Evolutionary conservation across 2,113 vertebrate genomes (phyloP), one percentile per base, ranked within the genome.

Genomic region (Mustela lutreola): DNA sequence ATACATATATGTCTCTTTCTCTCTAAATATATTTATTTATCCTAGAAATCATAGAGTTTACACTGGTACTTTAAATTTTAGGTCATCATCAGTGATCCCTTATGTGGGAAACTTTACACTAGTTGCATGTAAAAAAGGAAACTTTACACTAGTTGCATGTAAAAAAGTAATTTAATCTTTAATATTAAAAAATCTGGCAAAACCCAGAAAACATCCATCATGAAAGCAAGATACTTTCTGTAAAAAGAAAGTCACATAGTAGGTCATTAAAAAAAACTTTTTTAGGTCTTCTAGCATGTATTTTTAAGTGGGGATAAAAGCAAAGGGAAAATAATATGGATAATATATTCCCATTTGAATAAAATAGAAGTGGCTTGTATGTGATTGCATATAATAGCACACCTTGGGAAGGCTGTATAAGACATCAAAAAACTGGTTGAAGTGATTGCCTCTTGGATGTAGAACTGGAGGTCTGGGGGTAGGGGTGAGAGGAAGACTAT

Each of bases 41-140:
- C 60, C 67, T 63, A 65, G n/a, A 53, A 89, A 56, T 63, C 26
- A 53, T 1, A 36, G 36, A 48, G 12, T 92, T 95, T 45, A 63
- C 31, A 39, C 24, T 86, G 62, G 79, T 75, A 63, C 53, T 45
- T 87, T 87, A 81, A 53, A 73, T 88, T 87, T 63, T 39, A 87
- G 82, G 18, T 56, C 94, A 71, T 76, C 26, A 76, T 76, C 75
- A 48, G 26, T 95, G 36, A 96, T 95, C 71, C 75, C 39, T 60
- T 48, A 11, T 96, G 80, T 84, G 36, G 33, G n/a, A 92, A 95
- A 71, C 31, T 87, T 93, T 21, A 95, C 53, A 97, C 73, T 97
- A 76, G 45, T 96, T 97, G 15, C 97, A 97, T 97, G 96, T 96
- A 93, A 95, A 98, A 98, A 89, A 78, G 67, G n/a, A 92, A 95